phyloP scores from a whole-genome alignment of 1,140 invertebrate species.

The Subanguina moxae region DNA sequence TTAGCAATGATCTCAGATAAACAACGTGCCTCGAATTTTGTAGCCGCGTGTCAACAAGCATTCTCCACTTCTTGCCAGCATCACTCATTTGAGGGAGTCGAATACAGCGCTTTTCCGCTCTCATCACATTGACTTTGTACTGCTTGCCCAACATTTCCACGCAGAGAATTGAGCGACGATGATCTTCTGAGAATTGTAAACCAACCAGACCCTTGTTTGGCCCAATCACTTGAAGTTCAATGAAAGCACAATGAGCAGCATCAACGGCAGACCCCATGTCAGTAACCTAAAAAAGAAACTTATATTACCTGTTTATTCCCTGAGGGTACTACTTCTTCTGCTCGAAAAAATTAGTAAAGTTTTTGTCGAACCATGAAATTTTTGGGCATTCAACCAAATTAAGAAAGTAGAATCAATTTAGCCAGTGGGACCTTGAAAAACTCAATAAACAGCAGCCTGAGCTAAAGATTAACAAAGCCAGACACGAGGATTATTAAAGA shows the following conservation, averaged over 20 bases:
- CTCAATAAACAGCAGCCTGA: no score
- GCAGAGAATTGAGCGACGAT: neutral
- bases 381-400: no score
- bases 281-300: neutral
- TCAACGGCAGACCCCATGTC: neutral
- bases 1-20: constrained; percentile 71
- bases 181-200: neutral
- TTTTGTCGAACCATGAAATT: no score
- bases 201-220: neutral
- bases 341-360: no score
- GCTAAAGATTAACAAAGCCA: no score
- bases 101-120: constrained; percentile 83
- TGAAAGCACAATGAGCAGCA: neutral
- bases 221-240: neutral
- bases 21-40: constrained; percentile 70
- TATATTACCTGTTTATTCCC: no score
- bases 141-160: constrained; percentile 53
- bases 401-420: no score
- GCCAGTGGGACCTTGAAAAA: no score
- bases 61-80: constrained; percentile 69
- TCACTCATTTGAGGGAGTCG: constrained; percentile 67
- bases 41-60: constrained; percentile 73
- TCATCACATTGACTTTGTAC: constrained; percentile 70
- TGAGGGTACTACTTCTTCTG: no score
- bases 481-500: no score